A percentile compares a stretch with the other conserved stretches of the same genome.
Evolutionary conservation across 2,888 invertebrate species (phyloP).

Genomic region (Uropetala carovei): DNA sequence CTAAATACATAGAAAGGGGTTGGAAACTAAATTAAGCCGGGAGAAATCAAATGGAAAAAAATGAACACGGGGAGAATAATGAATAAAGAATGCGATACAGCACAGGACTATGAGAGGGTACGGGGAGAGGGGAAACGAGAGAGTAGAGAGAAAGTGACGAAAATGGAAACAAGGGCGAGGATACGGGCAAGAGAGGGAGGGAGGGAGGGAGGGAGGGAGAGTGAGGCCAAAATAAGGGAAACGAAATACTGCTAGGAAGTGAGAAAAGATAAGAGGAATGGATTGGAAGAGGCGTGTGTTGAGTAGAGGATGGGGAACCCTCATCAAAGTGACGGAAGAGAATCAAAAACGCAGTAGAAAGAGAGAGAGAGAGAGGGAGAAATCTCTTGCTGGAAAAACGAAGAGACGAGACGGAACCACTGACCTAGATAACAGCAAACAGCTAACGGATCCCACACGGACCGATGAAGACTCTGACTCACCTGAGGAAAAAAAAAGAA

Average conservation of each 20-base stretch:
- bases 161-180: too few relatives aligned
- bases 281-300: not conserved
- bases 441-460: constrained; percentile 35
- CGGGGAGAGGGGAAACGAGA: too few relatives aligned
- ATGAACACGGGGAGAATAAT: too few relatives aligned
- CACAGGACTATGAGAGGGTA: too few relatives aligned
- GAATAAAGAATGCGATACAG: too few relatives aligned
- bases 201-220: not conserved
- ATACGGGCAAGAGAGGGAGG: too few relatives aligned
- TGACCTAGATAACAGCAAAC: constrained; percentile 57
- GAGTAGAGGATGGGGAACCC: constrained; percentile 1
- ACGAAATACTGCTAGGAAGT: not conserved
- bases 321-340: constrained; percentile 55
- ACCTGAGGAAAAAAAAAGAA: constrained; percentile 34
- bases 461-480: constrained; percentile 35
- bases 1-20: too few relatives aligned
- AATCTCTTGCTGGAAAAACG: not conserved
- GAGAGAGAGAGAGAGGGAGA: not conserved
- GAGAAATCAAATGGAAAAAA: too few relatives aligned
- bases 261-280: not conserved
- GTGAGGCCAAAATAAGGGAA: not conserved
- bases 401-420: constrained; percentile 29
- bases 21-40: too few relatives aligned
- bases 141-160: not conserved
- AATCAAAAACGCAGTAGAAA: not conserved